Evolutionary conservation across 2,113 vertebrate genomes (phyloP).

Genomic region (Stigmatopora nigra): DNA sequence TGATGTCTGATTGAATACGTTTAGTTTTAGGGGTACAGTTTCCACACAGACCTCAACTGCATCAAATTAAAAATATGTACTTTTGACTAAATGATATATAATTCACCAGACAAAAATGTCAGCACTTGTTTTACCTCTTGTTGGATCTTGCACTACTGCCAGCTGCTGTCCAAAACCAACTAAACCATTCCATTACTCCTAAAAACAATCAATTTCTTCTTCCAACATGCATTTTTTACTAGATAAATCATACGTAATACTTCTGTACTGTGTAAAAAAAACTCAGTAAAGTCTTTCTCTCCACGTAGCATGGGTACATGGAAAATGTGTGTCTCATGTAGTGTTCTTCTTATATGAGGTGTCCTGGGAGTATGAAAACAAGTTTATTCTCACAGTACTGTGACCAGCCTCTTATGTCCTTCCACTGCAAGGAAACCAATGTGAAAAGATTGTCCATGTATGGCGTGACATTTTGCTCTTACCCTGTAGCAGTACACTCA

Average conservation of each 20-base stretch:
- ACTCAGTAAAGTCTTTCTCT: background rate
- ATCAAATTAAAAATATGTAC: no score
- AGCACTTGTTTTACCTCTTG: no score
- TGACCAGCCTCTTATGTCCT: background rate
- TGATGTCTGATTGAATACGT: no score
- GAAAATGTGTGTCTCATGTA: background rate
- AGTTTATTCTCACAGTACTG: background rate
- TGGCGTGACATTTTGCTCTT: background rate
- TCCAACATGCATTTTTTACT: background rate
- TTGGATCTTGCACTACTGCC: no score
- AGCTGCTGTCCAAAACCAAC: no score
- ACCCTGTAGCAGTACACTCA: background rate
- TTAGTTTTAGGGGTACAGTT: no score
- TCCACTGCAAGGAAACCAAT: background rate
- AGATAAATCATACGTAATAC: background rate
- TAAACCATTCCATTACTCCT: no score
- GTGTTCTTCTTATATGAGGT: background rate
- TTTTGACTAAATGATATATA: no score
- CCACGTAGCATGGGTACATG: background rate
- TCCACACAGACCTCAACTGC: no score
- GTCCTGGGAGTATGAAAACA: background rate
- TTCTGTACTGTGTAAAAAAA: background rate
- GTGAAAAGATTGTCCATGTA: background rate
- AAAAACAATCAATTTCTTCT: no score
- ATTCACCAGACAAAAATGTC: no score